Conservation (phyloP, 2,797 vertebrate genomes). For the Lagocephalus sceleratus region DNA sequence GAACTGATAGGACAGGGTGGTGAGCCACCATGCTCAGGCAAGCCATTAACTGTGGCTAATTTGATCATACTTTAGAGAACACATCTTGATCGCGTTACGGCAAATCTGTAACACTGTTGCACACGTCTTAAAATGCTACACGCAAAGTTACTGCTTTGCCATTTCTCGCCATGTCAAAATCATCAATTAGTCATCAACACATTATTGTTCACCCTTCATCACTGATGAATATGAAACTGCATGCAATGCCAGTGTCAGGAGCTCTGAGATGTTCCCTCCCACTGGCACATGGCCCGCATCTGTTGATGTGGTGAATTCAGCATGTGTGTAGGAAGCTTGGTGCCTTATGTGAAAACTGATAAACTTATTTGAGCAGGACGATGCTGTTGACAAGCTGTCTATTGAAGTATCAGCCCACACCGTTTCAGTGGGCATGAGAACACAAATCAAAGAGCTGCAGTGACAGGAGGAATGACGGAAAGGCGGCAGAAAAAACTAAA, state of each 20-base stretch:
- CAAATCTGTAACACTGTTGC: too few relatives aligned
- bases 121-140: too few relatives aligned
- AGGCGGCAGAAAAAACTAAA: not conserved
- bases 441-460: conserved; percentile 27
- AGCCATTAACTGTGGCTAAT: too few relatives aligned
- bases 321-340: conserved; percentile 47
- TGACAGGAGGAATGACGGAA: conserved; percentile 9
- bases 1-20: too few relatives aligned
- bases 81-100: too few relatives aligned
- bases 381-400: conserved; percentile 54
- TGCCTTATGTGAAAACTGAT: conserved; percentile 37
- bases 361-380: conserved; percentile 58
- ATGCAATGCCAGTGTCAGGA: conserved; percentile 4
- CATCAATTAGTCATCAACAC: not conserved
- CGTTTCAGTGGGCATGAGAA: conserved; percentile 34
- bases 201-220: not conserved
- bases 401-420: conserved; percentile 41
- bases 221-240: conserved; percentile 6
- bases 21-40: too few relatives aligned
- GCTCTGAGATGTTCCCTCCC: conserved; percentile 26
- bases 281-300: conserved; percentile 22
- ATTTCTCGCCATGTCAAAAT: too few relatives aligned
- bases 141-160: not conserved
- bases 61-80: too few relatives aligned
- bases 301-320: conserved; percentile 9